A percentile compares a stretch with the other conserved stretches of the same genome.
phyloP scores from a whole-genome alignment of 2,888 invertebrate genomes.

The Eristalinus sepulchralis region DNA sequence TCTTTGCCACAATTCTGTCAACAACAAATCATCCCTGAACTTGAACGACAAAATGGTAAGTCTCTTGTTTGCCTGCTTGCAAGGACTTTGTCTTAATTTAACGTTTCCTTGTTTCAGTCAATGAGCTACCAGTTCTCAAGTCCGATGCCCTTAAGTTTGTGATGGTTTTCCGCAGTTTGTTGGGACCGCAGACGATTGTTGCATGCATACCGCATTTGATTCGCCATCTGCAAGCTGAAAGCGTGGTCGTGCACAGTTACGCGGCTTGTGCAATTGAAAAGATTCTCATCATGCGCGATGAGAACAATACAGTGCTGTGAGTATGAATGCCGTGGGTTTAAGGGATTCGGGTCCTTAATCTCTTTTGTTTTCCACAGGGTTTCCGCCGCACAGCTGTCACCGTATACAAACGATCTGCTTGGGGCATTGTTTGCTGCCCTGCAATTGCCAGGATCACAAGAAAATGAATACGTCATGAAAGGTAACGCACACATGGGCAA shows the following conservation, averaged over 20 bases:
- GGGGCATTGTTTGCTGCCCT: constrained; percentile 89
- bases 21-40: constrained; percentile 92
- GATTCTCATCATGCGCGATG: constrained; percentile 88
- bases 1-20: constrained; percentile 94
- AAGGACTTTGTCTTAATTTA: background rate
- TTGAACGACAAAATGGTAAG: constrained; percentile 87
- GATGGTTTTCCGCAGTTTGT: constrained; percentile 96
- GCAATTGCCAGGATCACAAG: constrained; percentile 87
- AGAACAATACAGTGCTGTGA: constrained; percentile 83
- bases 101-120: constrained; percentile 83
- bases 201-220: constrained; percentile 90
- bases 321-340: constrained; percentile 68
- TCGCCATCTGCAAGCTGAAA: constrained; percentile 87
- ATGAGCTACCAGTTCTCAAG: constrained; percentile 94
- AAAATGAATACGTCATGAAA: constrained; percentile 99
- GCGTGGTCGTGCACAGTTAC: constrained; percentile 96
- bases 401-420: constrained; percentile 87
- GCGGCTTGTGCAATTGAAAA: constrained; percentile 96
- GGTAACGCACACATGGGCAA: constrained; percentile 72
- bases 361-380: constrained; percentile 81
- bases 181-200: constrained; percentile 90
- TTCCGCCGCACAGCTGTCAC: constrained; percentile 84
- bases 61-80: background rate
- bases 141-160: constrained; percentile 98
- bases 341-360: background rate